Percentiles rank a stretch among this genome's conserved stretches.
Conservation (phyloP, 2,113 vertebrate genomes). For the Psittacus erithacus region DNA sequence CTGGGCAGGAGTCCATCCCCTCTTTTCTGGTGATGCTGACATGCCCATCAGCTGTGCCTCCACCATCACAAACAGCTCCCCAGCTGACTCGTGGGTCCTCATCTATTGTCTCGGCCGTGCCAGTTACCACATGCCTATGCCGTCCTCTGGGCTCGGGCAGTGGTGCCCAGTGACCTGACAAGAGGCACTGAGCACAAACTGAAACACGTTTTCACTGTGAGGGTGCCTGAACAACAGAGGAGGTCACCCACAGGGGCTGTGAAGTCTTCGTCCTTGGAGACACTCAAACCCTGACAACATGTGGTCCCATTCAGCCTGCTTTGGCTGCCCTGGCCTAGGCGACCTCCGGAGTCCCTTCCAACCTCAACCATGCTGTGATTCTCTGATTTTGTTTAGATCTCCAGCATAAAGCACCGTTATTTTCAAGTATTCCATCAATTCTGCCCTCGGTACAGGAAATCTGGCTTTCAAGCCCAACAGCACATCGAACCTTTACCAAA, state of each 20-base stretch:
- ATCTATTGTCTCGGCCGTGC: fast-evolving
- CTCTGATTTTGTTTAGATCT: neutral
- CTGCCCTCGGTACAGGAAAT: neutral
- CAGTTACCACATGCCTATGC: neutral
- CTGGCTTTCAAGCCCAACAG: neutral
- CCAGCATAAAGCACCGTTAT: neutral
- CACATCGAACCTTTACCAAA: neutral
- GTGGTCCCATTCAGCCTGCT: neutral
- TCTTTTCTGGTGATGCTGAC: neutral
- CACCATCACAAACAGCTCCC: neutral
- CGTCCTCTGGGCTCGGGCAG: neutral
- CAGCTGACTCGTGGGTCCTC: neutral
- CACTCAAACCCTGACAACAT: neutral
- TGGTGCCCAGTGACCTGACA: neutral
- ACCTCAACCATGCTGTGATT: neutral
- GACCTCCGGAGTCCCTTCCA: neutral
- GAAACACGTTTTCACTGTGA: neutral
- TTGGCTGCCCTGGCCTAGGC: neutral
- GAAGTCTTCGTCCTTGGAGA: neutral
- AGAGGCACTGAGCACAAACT: neutral
- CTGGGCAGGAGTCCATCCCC: neutral
- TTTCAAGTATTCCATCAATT: neutral
- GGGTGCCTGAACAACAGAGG: neutral
- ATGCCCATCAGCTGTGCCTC: neutral
- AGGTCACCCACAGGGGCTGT: neutral